Evolutionary conservation across 2,113 vertebrate species (phyloP).

Genomic region (Panurus biarmicus): DNA sequence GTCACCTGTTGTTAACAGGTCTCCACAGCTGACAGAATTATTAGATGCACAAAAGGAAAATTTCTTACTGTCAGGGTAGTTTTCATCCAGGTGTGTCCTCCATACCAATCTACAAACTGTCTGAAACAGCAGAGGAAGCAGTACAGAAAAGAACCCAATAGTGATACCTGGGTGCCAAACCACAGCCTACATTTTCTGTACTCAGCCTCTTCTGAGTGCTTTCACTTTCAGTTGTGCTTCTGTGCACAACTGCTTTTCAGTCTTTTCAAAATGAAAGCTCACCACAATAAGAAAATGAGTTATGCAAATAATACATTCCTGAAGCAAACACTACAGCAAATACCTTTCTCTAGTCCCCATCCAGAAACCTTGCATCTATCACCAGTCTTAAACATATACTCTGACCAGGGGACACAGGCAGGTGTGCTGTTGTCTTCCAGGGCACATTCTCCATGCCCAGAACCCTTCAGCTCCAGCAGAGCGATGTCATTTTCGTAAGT

Average conservation of each 20-base stretch:
- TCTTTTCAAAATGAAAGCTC: neutral
- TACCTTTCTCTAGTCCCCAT: conserved; percentile 85
- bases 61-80: neutral
- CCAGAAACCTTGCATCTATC: conserved; percentile 87
- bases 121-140: neutral
- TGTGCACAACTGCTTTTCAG: neutral
- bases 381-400: conserved; percentile 75
- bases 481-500: conserved; percentile 92
- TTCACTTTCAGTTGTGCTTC: too few relatives aligned
- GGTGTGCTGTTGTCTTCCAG: conserved; percentile 34
- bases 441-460: conserved; percentile 32
- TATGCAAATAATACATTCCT: neutral
- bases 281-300: neutral
- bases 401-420: conserved; percentile 88
- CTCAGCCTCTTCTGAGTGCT: neutral
- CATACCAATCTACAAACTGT: neutral
- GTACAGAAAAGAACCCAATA: neutral
- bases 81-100: neutral
- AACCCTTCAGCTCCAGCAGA: conserved; percentile 74
- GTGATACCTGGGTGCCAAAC: neutral
- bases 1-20: neutral
- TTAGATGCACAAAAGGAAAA: neutral
- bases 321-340: neutral
- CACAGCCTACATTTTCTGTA: neutral
- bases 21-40: neutral